Base-by-base conservation (phyloP, 2,888 invertebrate genomes). In the Tuberolachnus salignus region DNA sequence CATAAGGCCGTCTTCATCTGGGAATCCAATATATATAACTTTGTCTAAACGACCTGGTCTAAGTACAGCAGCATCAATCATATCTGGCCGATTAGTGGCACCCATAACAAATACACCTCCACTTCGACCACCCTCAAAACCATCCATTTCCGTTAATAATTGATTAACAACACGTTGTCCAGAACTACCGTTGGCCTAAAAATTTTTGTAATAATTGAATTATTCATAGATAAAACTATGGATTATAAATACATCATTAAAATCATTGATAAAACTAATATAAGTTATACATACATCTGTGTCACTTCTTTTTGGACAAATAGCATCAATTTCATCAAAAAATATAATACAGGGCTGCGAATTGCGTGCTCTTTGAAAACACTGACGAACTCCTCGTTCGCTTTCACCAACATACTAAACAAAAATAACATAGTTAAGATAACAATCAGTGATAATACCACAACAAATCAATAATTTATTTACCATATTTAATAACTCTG, bases 291-390 rank as follows among this genome's bases (percentile, higher is more conserved):
- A 84, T 85, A 89, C 90, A 85, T 90, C 91, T 81, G 90, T 90
- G 59, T 93, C 92, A 9, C 92, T 91, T 84, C 98, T 88, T 83
- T 93, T 91, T 0, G 98, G 97, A 85, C 97, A 98, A 46, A 99
- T 86, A 0, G 98, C 94, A 86, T 99, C 99, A 82, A 99, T 89
- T 87, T 99, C 99, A 85, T 99, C 99, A 85, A 99, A 99, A 87
- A 98, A 98, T 85, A 99, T 97, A 3, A 99, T 97, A 85, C 98
- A 99, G 0, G 99, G 99, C 0, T 95, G 91, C 0, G 97, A 97
- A 86, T 97, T 97, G 63, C 94, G 88, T 0, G 98, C 99, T 82
- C 98, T 89, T 85, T 94, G 92, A 85, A 99, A 99, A 84, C 96
- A 95, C 34, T 94, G 93, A n/a, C 99, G 89, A 0, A 99, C 97